Conservation (phyloP, 2,888 invertebrate species). For the Melinaea marsaeus region DNA sequence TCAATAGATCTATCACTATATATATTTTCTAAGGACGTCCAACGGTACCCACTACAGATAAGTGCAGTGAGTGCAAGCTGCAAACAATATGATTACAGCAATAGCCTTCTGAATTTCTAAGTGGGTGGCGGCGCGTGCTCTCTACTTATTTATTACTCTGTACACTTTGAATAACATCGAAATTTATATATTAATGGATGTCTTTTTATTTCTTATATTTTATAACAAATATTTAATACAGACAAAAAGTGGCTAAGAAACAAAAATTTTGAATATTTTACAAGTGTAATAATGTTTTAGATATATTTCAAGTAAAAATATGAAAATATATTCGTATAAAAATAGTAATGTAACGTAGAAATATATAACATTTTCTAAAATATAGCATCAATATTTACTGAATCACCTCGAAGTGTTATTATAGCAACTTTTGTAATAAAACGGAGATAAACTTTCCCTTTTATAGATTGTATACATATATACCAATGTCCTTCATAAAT, state of each 20-base stretch:
- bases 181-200: background rate
- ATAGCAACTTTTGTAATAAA: too few relatives aligned
- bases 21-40: slow-evolving; percentile 9
- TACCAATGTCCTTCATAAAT: too few relatives aligned
- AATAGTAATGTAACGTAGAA: too few relatives aligned
- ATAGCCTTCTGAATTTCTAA: slow-evolving; percentile 28
- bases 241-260: background rate
- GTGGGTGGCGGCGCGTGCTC: slow-evolving; percentile 29
- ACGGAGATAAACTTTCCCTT: too few relatives aligned
- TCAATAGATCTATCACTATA: slow-evolving; percentile 7
- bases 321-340: too few relatives aligned
- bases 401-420: too few relatives aligned
- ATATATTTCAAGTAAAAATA: too few relatives aligned
- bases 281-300: too few relatives aligned
- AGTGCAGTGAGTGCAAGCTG: slow-evolving; percentile 29
- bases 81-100: slow-evolving; percentile 29
- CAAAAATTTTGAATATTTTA: too few relatives aligned
- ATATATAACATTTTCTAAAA: too few relatives aligned
- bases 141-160: slow-evolving; percentile 16
- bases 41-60: slow-evolving; percentile 18
- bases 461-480: too few relatives aligned
- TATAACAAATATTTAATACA: background rate
- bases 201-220: background rate
- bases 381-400: too few relatives aligned
- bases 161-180: slow-evolving; percentile 12